Percentiles rank a stretch among this genome's conserved stretches.
These are phyloP conservation scores for Agelastica alni DNA, from an alignment of 2,888 invertebrate genomes.

Conservation along the genomic window DNA sequence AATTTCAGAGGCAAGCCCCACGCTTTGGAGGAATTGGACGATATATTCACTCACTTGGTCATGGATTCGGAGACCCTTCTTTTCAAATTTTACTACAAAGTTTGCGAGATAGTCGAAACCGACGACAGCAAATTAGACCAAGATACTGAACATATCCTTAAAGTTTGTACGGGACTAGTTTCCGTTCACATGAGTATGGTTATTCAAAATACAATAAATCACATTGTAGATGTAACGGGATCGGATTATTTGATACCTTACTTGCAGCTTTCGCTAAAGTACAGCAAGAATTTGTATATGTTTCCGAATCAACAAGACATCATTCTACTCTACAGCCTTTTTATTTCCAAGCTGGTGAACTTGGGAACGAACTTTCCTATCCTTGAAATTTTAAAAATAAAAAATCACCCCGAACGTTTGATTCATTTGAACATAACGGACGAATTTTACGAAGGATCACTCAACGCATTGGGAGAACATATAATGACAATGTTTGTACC, in stretches of 20 bases:
- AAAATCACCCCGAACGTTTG: slow-evolving; percentile 34
- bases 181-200: slow-evolving; percentile 68
- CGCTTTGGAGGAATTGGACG: slow-evolving; percentile 41
- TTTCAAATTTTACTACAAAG: slow-evolving; percentile 41
- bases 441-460: slow-evolving; percentile 56
- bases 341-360: slow-evolving; percentile 55
- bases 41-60: slow-evolving; percentile 39
- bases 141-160: slow-evolving; percentile 26
- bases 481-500: slow-evolving; percentile 63
- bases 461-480: slow-evolving; percentile 59
- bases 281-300: slow-evolving; percentile 52
- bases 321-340: slow-evolving; percentile 61
- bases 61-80: slow-evolving; percentile 39
- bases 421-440: slow-evolving; percentile 47
- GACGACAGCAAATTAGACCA: slow-evolving; percentile 36
- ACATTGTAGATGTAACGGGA: slow-evolving; percentile 63
- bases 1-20: slow-evolving; percentile 36
- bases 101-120: slow-evolving; percentile 38
- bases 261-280: slow-evolving; percentile 59
- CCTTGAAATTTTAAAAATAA: slow-evolving; percentile 41
- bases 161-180: slow-evolving; percentile 55
- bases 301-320: slow-evolving; percentile 65
- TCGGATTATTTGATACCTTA: slow-evolving; percentile 64
- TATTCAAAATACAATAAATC: slow-evolving; percentile 69
- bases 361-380: slow-evolving; percentile 32